These are phyloP conservation scores for Sparidentex hasta DNA, from an alignment of 2,797 vertebrate genomes.

Conservation along the genomic window DNA sequence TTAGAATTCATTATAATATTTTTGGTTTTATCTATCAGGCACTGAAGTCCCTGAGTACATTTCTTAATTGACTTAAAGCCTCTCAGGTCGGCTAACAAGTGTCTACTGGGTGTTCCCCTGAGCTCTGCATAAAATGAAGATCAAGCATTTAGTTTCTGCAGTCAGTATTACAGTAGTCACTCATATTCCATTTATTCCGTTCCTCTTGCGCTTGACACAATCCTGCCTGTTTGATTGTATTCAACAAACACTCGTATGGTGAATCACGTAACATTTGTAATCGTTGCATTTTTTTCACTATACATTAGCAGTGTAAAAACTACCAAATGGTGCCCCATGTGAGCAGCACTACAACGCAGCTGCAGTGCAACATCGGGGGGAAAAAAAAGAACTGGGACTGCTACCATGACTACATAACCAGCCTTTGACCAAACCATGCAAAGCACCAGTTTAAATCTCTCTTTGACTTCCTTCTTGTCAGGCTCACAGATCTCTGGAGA, in stretches of 20 bases:
- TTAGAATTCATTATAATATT: conserved; percentile 42
- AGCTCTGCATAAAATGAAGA: conserved; percentile 1
- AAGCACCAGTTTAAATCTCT: conserved; percentile 24
- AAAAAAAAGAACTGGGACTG: conserved; percentile 12
- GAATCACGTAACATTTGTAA: neutral
- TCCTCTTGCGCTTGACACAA: neutral
- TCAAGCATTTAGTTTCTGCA: neutral
- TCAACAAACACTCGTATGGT: neutral
- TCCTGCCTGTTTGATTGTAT: neutral
- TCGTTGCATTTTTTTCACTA: neutral
- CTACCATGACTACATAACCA: conserved; percentile 11
- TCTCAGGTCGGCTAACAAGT: neutral
- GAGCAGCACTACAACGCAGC: conserved; percentile 7
- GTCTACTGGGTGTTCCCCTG: neutral
- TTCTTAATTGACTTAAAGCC: conserved; percentile 24
- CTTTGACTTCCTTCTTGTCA: neutral
- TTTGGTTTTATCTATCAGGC: conserved; percentile 26
- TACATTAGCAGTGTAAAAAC: neutral
- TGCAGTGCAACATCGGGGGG: neutral
- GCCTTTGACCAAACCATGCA: conserved; percentile 32
- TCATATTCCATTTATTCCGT: neutral
- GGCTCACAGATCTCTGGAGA: conserved; percentile 6
- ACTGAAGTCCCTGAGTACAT: conserved; percentile 19
- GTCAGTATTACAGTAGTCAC: neutral
- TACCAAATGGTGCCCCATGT: conserved; percentile 10